Evolutionary conservation across 1,140 invertebrate genomes (phyloP), one percentile per base, ranked within the genome.

Genomic region (Belonocnema kinseyi): DNA sequence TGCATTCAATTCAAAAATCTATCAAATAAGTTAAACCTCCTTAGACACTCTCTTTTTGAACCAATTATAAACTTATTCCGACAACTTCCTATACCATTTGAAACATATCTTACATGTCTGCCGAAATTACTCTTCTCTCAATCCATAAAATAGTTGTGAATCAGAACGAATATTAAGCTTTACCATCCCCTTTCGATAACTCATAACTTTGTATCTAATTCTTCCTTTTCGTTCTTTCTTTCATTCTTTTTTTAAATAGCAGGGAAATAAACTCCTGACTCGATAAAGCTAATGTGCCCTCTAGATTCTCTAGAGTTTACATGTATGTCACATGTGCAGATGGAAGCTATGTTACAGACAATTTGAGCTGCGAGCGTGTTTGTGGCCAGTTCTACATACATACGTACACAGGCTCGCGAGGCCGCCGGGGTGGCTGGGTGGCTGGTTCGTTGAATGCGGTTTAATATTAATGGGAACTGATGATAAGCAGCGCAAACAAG

Each of bases 401-500:
- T 87, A 87, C 80, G 83, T 86, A 87, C 83, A 80, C 79, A 83
- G 50, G 80, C 76, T 73, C 70, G 74, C 77, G 77, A 78, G 74
- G 75, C 75, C 80, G 85, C 72, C 80, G 86, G 87, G 86, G 84
- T 83, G 78, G 85, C 77, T 77, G 83, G 82, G 81, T 84, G 85
- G 84, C 75, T 85, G 88, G 88, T 88, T 88, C 90, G 89, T 86
- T 91, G 90, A 91, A 91, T 91, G 90, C 89, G 90, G 90, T 91
- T 91, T 91, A 91, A 91, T 91, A 91, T 91, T 91, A 91, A 91
- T 91, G 90, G 89, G 88, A 90, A 88, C 88, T 90, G 90, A 91
- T 91, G 90, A 91, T 91, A 91, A 91, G 90, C 90, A 91, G 89
- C 87, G 90, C 90, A 91, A 91, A 91, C 90, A 91, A 91, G 90